Conservation (phyloP, 2,888 invertebrate genomes). For the Erpobdella octoculata region DNA sequence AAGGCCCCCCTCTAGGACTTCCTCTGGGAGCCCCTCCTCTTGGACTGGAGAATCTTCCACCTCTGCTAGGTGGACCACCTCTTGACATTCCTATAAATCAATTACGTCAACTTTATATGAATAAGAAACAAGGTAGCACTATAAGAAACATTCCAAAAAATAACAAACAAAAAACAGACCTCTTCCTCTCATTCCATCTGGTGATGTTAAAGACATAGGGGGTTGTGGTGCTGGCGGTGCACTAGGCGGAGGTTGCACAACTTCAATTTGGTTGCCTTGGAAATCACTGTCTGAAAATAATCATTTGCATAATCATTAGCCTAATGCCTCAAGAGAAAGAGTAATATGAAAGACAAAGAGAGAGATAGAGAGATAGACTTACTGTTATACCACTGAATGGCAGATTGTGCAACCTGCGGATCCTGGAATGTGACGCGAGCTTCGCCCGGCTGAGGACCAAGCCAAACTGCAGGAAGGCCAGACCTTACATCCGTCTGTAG, state of each 20-base stretch:
- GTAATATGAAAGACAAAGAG: too few relatives aligned
- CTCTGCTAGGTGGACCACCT: too few relatives aligned
- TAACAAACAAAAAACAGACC: too few relatives aligned
- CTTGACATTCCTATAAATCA: too few relatives aligned
- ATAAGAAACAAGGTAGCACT: too few relatives aligned
- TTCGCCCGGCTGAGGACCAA: not conserved
- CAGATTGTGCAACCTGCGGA: not conserved
- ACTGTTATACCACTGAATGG: constrained; percentile 5
- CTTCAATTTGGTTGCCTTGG: not conserved
- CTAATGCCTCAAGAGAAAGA: too few relatives aligned
- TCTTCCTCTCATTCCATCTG: not conserved
- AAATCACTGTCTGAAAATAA: not conserved
- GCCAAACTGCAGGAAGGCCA: not conserved
- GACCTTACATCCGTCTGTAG: not conserved
- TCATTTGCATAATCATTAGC: too few relatives aligned
- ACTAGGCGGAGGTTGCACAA: not conserved
- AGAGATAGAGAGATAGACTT: not conserved
- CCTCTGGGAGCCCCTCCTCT: too few relatives aligned
- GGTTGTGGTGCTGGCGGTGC: too few relatives aligned
- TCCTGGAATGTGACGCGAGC: not conserved
- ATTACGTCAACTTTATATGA: not conserved
- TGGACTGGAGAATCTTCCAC: too few relatives aligned
- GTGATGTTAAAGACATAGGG: not conserved
- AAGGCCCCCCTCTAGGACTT: too few relatives aligned
- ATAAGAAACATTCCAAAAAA: too few relatives aligned